Conservation (phyloP, 2,888 invertebrate genomes). For the Drosophila prostipennis region DNA sequence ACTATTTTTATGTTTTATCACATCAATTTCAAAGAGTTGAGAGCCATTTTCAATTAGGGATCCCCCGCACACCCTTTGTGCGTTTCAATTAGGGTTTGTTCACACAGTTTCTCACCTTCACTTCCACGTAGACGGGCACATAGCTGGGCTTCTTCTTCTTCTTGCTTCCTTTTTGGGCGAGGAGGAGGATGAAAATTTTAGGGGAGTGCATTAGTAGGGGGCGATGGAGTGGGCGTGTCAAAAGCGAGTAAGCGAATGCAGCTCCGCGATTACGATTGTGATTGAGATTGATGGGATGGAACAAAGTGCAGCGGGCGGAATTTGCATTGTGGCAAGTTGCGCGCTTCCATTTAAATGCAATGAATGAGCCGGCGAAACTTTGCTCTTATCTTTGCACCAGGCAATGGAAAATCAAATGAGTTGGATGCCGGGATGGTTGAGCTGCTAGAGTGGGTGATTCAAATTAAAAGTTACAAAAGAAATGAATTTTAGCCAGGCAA, state of each 20-base stretch:
- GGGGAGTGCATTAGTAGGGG: conserved; percentile 42
- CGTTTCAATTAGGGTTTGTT: conserved; percentile 3
- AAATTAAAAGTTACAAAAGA: conserved; percentile 79
- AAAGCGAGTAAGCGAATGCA: conserved; percentile 30
- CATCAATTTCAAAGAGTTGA: neutral
- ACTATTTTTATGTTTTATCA: neutral
- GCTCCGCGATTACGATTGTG: conserved; percentile 49
- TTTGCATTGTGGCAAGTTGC: conserved; percentile 59
- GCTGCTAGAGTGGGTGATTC: conserved; percentile 42
- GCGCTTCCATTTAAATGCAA: conserved; percentile 75
- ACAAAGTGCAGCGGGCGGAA: conserved; percentile 50
- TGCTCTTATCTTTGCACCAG: conserved; percentile 56
- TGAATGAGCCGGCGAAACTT: conserved; percentile 67
- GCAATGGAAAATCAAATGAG: conserved; percentile 68
- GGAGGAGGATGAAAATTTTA: neutral
- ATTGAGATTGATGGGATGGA: conserved; percentile 61
- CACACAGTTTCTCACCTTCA: conserved; percentile 75
- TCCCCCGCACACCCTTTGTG: neutral
- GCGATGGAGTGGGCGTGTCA: conserved; percentile 43
- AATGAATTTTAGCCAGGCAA: conserved; percentile 67
- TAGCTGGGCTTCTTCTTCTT: conserved; percentile 77
- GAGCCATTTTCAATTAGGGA: conserved; percentile 8
- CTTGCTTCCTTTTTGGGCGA: conserved; percentile 38
- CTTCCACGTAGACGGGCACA: conserved; percentile 81
- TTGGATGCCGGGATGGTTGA: conserved; percentile 21